Evolutionary conservation across 2,797 vertebrate genomes (phyloP), one percentile per base, ranked within the genome.

Genomic region (Pelobates cultripes): DNA sequence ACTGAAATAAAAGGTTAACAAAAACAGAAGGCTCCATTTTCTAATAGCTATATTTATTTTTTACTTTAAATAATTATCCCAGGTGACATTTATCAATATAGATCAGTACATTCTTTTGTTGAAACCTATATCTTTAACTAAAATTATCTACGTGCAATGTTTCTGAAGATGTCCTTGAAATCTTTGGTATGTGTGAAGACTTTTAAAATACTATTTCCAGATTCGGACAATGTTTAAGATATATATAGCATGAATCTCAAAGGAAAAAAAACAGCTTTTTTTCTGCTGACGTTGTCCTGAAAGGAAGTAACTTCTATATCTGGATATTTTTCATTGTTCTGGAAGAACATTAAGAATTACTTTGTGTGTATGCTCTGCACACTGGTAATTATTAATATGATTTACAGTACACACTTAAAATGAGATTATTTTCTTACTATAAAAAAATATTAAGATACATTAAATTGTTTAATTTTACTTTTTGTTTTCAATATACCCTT

Each of bases 181-280:
- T 70, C 43, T 44, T 70, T 70, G 13, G 12, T 70, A 45, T 44
- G 68, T 44, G 43, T 70, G 68, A 70, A 70, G 68, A 70, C 68
- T 70, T 70, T 70, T 70, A 70, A 70, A 40, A 70, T 44, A 43
- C 68, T 44, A 70, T 70, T 70, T 45, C 68, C 12, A 70, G 43
- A 15, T 43, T 70, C n/a, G 68, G 68, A 70, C 43, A 45, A 45
- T 44, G 43, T 70, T 45, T 44, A 70, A 70, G 43, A 70, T 70
- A 70, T 45, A 68, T 68, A 45, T 70, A 70, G 43, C 43, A 45
- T n/a, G 68, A 70, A 44, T 44, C 68, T 70, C 43, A 45, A 14
- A 70, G 68, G 68, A 15, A 44, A 70, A 70, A 60, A 60, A 70
- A 44, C 14, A 0, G 3, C 2, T 44, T 70, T 28, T 43, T 45